Conservation (phyloP, 2,113 vertebrate genomes). For the Uria aalge region DNA sequence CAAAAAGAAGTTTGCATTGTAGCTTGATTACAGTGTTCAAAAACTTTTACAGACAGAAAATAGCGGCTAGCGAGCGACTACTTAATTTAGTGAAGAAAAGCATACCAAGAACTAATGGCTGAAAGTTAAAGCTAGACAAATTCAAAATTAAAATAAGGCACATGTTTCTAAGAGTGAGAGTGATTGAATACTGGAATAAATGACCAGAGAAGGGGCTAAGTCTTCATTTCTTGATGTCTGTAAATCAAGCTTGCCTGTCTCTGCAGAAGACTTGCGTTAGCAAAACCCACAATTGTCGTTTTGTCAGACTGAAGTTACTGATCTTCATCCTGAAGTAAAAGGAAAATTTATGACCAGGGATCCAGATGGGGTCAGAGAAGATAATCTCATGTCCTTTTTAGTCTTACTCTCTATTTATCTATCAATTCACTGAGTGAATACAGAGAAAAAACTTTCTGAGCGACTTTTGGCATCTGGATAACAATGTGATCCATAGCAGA, state of each 20-base stretch:
- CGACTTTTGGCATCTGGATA: not conserved
- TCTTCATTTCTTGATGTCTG: not conserved
- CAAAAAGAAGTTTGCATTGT: not conserved
- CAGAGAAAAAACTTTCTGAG: not conserved
- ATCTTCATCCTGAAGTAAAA: not conserved
- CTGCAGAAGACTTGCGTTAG: not conserved
- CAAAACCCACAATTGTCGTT: not conserved
- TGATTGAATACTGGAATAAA: not conserved
- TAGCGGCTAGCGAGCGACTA: not conserved
- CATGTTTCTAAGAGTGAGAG: not conserved
- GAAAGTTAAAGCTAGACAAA: not conserved
- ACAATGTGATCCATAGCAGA: not conserved
- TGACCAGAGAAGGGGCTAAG: not conserved
- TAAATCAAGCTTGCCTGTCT: not conserved
- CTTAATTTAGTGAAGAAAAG: not conserved
- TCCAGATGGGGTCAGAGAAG: not conserved
- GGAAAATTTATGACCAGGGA: conserved; percentile 14
- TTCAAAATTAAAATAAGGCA: not conserved
- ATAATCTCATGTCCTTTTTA: conserved; percentile 5
- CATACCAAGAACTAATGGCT: not conserved
- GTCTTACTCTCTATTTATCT: not conserved
- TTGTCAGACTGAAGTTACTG: not conserved
- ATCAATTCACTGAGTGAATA: not conserved
- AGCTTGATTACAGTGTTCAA: not conserved
- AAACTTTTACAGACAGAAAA: not conserved